Base-by-base conservation (phyloP, 2,797 vertebrate species). In the Sebastes glaucus region DNA sequence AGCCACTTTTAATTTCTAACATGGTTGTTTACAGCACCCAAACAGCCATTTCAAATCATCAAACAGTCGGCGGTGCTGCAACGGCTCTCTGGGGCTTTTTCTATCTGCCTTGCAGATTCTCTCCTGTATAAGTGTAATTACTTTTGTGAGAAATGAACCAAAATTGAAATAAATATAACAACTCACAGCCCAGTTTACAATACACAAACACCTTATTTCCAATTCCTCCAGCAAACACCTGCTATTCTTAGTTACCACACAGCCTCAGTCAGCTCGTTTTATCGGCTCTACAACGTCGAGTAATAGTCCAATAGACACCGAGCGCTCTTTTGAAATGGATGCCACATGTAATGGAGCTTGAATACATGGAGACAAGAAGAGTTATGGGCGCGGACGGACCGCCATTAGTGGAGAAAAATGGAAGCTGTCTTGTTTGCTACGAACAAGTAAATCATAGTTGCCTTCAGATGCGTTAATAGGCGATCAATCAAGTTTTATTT, bases 341-440 rank as follows among this genome's bases (percentile, higher is more conserved):
- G 82, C 81, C 71, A 81, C 88, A 87, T 81, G 93, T 87, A 89
- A 88, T 92, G 78, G 87, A 87, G 87, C 91, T 81, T 84, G 90
- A 92, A 87, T 79, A 84, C 88, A 89, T 69, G 85, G 70, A 93
- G 91, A 90, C 89, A 88, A 76, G 88, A 89, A 94, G 93, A 94
- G 90, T 89, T 94, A 93, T 91, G 87, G 82, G 35, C 25, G 13
- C 33, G 64, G 85, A 83, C 84, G 78, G 92, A 89, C 78, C 35
- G 46, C 89, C 89, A 93, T 94, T 94, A 95, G 92, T 55, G 64
- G 87, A 94, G 93, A 94, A 90, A 95, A 95, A 95, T 93, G 91
- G 88, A 88, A 82, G 88, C 92, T 94, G 94, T 93, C 93, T 84
- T 75, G 85, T 92, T 88, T 91, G 84, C 87, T 78, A 74, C 77